These are phyloP conservation scores for Petrocephalus microphthalmus DNA, from an alignment of 2,113 vertebrate genomes.

Conservation along the genomic window DNA sequence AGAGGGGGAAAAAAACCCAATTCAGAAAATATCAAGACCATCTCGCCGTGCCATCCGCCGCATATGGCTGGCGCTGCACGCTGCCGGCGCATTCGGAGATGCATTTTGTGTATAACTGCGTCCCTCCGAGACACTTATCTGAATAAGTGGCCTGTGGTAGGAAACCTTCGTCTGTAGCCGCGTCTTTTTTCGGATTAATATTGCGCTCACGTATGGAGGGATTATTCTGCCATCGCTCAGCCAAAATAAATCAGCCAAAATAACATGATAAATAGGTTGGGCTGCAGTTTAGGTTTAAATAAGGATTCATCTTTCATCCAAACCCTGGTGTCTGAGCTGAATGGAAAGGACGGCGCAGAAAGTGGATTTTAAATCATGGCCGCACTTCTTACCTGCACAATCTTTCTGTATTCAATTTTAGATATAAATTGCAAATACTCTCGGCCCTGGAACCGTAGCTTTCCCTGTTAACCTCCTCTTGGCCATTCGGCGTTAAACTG, in stretches of 20 bases:
- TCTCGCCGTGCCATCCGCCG: not conserved
- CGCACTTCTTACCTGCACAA: not conserved
- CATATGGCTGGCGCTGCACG: not conserved
- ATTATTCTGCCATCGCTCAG: slow-evolving; percentile 25
- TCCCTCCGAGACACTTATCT: slow-evolving; percentile 15
- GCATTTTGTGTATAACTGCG: not conserved
- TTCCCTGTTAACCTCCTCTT: not conserved
- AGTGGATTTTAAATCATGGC: slow-evolving; percentile 1
- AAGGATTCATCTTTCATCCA: slow-evolving; percentile 30
- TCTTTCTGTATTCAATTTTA: slow-evolving; percentile 17
- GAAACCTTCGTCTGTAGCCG: not conserved
- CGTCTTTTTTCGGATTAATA: slow-evolving; percentile 27
- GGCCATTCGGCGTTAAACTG: not conserved
- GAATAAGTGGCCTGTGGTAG: not conserved
- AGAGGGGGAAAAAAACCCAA: not conserved
- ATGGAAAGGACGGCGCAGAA: not conserved
- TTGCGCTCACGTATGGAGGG: slow-evolving; percentile 24
- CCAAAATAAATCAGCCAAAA: slow-evolving; percentile 30
- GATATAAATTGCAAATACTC: slow-evolving; percentile 22
- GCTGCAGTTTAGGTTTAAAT: slow-evolving; percentile 24
- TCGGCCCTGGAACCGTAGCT: not conserved
- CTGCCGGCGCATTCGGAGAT: not conserved
- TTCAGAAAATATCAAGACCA: not conserved
- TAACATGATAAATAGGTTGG: slow-evolving; percentile 29
- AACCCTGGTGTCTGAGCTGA: slow-evolving; percentile 19